Evolutionary conservation across 2,888 invertebrate genomes (phyloP).

Genomic region (Hirudinaria manillensis): DNA sequence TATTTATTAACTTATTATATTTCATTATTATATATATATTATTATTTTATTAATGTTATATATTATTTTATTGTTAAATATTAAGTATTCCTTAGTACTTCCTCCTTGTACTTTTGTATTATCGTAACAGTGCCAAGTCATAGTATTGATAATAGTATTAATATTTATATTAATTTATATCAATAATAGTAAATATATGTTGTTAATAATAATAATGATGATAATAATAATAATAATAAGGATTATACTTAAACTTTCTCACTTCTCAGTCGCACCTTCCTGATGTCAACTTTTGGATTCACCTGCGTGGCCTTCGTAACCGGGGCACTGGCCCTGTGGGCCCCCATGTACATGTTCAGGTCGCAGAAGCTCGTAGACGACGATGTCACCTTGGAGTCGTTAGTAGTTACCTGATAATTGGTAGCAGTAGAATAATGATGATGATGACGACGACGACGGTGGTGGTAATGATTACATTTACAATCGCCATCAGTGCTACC

Average conservation of each 20-base stretch:
- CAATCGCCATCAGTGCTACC: no score
- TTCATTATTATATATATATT: constrained; percentile 2
- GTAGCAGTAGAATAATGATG: not conserved
- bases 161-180: no score
- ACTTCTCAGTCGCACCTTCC: constrained; percentile 73
- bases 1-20: no score
- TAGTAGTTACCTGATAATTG: not conserved
- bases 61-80: no score
- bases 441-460: not conserved
- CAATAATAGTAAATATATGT: not conserved
- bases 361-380: constrained; percentile 17
- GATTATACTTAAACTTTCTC: constrained; percentile 30
- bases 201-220: not conserved
- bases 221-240: not conserved
- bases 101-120: no score
- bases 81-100: no score
- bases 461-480: not conserved
- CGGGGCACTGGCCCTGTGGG: constrained; percentile 95
- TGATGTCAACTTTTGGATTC: constrained; percentile 86
- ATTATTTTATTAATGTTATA: not conserved
- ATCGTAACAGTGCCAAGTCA: no score
- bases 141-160: no score
- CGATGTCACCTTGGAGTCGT: constrained; percentile 21
- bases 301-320: constrained; percentile 97
- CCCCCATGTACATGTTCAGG: constrained; percentile 73